Base-by-base conservation (phyloP, 35 echinoderm and acorn worm species). In the Ophiothrix spiculata region DNA sequence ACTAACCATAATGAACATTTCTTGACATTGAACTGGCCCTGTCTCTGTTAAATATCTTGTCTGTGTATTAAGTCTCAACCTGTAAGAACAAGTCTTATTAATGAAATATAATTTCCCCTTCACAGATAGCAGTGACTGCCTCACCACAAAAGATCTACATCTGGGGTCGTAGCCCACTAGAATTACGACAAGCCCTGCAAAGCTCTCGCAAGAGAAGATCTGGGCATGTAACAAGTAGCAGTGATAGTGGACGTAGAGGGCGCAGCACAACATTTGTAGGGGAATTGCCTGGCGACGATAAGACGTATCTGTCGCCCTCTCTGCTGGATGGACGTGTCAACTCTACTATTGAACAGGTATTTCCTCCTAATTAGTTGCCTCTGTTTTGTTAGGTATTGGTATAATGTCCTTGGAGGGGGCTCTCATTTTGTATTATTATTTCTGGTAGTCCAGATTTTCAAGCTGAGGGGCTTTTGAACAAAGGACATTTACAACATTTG, bases 141-240 rank as follows among this genome's bases (percentile, higher is more conserved):
- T 82, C 77, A 25, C 91, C 94, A 15, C 83, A 97, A 74, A 91
- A 78, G 78, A 77, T 99, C 12, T 99, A 89, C 80, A 84, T 87
- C 15, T 99, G 96, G 96, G 96, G 96, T 25, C 88, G 86, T 60
- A 93, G 91, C 60, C 94, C 94, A 17, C 83, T 87, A 38, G 91
- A 90, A 34, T 78, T 97, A 39, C 76, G 87, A 40, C 88, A 90
- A 35, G 75, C 84, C 15, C 81, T 95, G 21, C 93, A 95, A 81
- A 37, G 84, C 3, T 80, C 90, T 64, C 64, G 90, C 16, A 88
- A 84, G 40, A 35, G 80, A 16, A 81, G 78, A n/a, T 49, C 80
- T 3, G 25, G 46, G 4, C 32, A 33, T 38, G 45, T 33, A 79
- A 84, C 0, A 35, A 42, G 37, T 73, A 21, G 39, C 83, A 39